A percentile compares a stretch with the other conserved stretches of the same genome.
These are phyloP conservation scores for Bubo bubo DNA, from an alignment of 2,113 vertebrate species.

Conservation along the genomic window DNA sequence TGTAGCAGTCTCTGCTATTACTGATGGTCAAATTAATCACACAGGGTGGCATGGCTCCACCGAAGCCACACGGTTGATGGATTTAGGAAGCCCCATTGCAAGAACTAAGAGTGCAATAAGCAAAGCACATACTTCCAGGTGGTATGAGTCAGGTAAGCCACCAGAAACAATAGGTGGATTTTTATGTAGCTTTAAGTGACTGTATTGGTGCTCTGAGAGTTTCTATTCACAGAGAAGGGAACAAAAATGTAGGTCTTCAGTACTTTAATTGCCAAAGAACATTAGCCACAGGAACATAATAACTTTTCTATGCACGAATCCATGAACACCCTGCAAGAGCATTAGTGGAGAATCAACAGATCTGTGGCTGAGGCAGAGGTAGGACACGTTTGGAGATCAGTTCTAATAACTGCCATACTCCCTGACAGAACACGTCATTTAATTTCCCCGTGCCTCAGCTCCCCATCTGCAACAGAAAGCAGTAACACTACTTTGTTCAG, in stretches of 20 bases:
- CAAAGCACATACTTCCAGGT: not conserved
- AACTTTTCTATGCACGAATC: not conserved
- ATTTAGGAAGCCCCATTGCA: not conserved
- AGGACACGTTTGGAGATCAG: not conserved
- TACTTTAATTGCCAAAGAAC: not conserved
- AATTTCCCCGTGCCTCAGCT: not conserved
- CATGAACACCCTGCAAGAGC: not conserved
- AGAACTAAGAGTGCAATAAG: not conserved
- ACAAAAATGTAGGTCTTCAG: not conserved
- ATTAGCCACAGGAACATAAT: not conserved
- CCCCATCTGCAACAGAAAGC: not conserved
- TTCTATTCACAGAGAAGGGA: not conserved
- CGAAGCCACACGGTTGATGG: fast-evolving
- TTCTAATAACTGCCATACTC: not conserved
- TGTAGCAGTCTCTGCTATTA: not conserved
- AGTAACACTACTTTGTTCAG: not conserved
- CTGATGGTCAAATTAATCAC: not conserved
- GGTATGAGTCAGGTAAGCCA: not conserved
- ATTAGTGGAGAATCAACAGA: not conserved
- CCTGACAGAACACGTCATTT: not conserved
- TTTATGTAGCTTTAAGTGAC: not conserved
- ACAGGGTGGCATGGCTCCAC: not conserved
- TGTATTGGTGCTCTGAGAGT: not conserved
- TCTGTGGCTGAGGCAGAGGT: not conserved
- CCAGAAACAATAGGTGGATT: not conserved